A percentile compares a stretch with the other conserved stretches of the same genome.
Conservation (phyloP, 2,888 invertebrate genomes). For the Mallateleia sp. region DNA sequence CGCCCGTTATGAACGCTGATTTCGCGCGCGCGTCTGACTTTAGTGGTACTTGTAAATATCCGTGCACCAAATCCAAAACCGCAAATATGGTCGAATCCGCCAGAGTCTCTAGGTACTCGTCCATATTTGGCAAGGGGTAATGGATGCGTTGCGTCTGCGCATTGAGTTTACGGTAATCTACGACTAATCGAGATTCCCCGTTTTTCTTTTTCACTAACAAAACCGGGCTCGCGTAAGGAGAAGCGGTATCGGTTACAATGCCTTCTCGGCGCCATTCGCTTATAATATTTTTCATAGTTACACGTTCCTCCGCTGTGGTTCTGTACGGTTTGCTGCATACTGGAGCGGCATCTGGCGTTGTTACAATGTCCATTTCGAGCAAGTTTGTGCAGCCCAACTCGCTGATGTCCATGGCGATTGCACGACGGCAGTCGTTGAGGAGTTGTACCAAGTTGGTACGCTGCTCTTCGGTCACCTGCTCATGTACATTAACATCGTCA, state of each 20-base stretch:
- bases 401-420: not conserved
- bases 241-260: slow-evolving; percentile 61
- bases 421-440: not conserved
- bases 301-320: slow-evolving; percentile 50
- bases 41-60: slow-evolving; percentile 73
- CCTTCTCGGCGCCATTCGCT: slow-evolving; percentile 67
- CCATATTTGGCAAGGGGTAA: slow-evolving; percentile 67
- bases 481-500: too few relatives aligned
- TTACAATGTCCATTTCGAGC: slow-evolving; percentile 46
- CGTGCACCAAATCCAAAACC: slow-evolving; percentile 57
- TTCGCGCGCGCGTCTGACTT: slow-evolving; percentile 79
- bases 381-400: slow-evolving; percentile 29
- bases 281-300: slow-evolving; percentile 59
- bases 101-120: slow-evolving; percentile 63
- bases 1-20: too few relatives aligned
- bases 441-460: too few relatives aligned
- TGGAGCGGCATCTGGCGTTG: slow-evolving; percentile 31
- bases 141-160: slow-evolving; percentile 58
- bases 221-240: slow-evolving; percentile 73
- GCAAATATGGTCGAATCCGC: slow-evolving; percentile 28
- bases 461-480: too few relatives aligned
- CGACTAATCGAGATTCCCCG: slow-evolving; percentile 74
- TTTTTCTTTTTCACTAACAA: slow-evolving; percentile 71
- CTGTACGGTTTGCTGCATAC: slow-evolving; percentile 52
- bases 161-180: slow-evolving; percentile 75